Evolutionary conservation across 2,888 invertebrate genomes (phyloP).

Genomic region (Orgyia antiqua): DNA sequence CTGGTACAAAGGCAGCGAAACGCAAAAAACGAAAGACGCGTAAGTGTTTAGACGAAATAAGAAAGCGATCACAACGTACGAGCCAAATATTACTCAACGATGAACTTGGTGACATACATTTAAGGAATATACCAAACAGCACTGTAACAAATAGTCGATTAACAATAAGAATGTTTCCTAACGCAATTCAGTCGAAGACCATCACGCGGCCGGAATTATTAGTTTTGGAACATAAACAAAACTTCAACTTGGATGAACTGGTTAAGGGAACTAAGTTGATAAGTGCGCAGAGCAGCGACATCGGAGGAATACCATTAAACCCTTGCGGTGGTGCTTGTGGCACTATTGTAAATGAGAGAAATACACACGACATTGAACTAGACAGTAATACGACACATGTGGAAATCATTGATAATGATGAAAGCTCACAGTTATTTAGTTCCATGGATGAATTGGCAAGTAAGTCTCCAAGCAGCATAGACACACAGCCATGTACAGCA

Average conservation of each 20-base stretch:
- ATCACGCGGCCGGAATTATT: conserved; percentile 44
- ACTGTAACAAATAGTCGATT: conserved; percentile 46
- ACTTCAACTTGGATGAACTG: conserved; percentile 14
- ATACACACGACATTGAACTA: too few species aligned
- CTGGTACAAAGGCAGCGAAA: conserved; percentile 29
- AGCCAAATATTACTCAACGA: conserved; percentile 8
- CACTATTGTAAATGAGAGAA: too few species aligned
- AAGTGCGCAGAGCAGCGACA: conserved; percentile 3
- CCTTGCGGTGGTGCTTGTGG: too few species aligned
- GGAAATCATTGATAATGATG: neutral
- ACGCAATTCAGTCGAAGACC: conserved; percentile 56
- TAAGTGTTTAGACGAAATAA: conserved; percentile 54
- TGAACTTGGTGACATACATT: conserved; percentile 12
- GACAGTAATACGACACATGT: too few species aligned
- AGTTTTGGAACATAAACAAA: conserved; percentile 30
- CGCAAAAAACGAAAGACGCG: conserved; percentile 58
- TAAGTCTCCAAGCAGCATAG: conserved; percentile 16
- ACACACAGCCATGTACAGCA: conserved; percentile 16
- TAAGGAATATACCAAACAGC: conserved; percentile 24
- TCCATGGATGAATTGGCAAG: conserved; percentile 15
- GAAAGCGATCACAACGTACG: conserved; percentile 40
- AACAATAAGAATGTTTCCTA: conserved; percentile 52
- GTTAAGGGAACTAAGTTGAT: conserved; percentile 13
- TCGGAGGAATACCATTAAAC: too few species aligned
- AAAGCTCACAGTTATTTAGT: conserved; percentile 25